These are phyloP conservation scores for Nothocercus julius DNA, from an alignment of 2,113 vertebrate genomes.

Conservation along the genomic window DNA sequence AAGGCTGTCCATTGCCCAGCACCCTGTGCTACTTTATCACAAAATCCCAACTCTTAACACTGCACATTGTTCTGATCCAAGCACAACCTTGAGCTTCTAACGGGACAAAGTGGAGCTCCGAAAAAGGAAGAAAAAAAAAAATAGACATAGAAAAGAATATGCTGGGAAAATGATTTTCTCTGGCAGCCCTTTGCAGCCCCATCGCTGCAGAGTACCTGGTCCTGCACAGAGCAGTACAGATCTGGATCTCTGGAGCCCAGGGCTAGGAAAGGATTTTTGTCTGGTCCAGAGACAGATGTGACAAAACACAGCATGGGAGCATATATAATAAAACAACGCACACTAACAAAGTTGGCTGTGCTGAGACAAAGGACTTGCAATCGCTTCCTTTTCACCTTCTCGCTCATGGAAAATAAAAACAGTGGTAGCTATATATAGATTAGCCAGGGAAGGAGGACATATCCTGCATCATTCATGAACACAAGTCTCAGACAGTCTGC, in stretches of 20 bases:
- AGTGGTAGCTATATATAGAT: slow-evolving; percentile 53
- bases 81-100: background rate
- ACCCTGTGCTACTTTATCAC: background rate
- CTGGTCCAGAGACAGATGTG: background rate
- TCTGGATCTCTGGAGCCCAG: background rate
- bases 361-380: background rate
- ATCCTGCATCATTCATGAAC: slow-evolving; percentile 71
- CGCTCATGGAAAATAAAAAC: slow-evolving; percentile 31
- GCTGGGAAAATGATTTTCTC: background rate
- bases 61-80: background rate
- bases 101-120: background rate
- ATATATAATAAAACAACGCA: background rate
- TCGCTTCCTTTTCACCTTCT: slow-evolving; percentile 23
- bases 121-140: background rate
- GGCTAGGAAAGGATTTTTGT: background rate
- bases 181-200: background rate
- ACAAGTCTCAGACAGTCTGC: slow-evolving; percentile 39
- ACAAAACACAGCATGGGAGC: background rate
- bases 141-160: background rate
- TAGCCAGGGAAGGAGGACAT: slow-evolving; percentile 12
- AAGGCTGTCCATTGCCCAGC: background rate
- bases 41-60: background rate
- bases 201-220: background rate
- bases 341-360: background rate
- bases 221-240: background rate